Evolutionary conservation across 2,797 vertebrate genomes (phyloP).

Genomic region (Halcyon leucocephala): DNA sequence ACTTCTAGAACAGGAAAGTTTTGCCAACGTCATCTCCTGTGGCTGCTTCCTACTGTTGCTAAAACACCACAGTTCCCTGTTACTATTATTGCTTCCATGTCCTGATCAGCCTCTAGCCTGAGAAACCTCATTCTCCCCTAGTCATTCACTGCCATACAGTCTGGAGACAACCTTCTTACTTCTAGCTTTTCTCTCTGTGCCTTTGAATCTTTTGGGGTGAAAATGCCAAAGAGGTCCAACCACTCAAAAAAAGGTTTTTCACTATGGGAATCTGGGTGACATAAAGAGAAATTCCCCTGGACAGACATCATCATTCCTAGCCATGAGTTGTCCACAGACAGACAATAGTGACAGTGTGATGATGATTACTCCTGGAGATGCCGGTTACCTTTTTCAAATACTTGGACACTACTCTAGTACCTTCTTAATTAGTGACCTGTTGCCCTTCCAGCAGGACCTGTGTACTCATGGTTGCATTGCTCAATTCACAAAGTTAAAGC

Average conservation of each 20-base stretch:
- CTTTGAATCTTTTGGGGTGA: background rate
- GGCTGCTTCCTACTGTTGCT: background rate
- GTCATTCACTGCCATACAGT: background rate
- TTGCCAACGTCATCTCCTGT: background rate
- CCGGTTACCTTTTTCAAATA: conserved; percentile 1
- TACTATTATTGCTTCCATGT: background rate
- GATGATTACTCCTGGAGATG: background rate
- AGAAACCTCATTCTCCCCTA: background rate
- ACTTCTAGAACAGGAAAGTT: background rate
- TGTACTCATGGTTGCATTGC: background rate
- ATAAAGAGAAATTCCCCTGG: background rate
- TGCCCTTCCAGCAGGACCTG: background rate
- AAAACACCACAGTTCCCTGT: fast-evolving
- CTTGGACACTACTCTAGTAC: conserved; percentile 12
- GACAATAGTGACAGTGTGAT: background rate
- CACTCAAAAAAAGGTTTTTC: background rate
- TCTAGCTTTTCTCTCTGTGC: background rate
- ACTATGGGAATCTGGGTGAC: background rate
- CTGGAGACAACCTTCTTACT: background rate
- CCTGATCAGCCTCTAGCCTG: background rate
- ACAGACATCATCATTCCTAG: background rate
- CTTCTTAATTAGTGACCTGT: background rate
- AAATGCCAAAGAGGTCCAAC: background rate
- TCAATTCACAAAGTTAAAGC: background rate
- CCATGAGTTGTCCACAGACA: background rate